These are phyloP conservation scores for Deroplatys truncata DNA, from an alignment of 2,888 invertebrate genomes.

Conservation along the genomic window DNA sequence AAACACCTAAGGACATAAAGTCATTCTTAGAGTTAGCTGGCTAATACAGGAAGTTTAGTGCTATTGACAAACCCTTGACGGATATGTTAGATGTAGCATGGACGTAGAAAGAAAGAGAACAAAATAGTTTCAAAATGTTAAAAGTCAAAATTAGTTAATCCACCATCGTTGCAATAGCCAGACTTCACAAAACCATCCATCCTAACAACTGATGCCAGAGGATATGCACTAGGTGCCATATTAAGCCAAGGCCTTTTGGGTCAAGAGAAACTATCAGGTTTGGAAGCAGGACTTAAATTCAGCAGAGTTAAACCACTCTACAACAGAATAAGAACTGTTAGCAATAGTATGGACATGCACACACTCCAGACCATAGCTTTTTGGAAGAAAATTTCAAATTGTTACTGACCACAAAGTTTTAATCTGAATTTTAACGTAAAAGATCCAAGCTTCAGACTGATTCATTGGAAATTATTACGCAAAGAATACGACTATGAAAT, in stretches of 20 bases:
- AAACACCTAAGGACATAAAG: too few species aligned
- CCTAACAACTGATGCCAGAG: conserved; percentile 3
- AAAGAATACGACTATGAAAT: conserved; percentile 20
- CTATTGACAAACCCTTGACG: neutral
- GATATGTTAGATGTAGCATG: neutral
- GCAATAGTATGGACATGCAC: conserved; percentile 22
- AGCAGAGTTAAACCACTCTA: conserved; percentile 9
- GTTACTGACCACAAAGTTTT: conserved; percentile 20
- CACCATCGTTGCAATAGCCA: too few species aligned
- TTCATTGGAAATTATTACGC: conserved; percentile 17
- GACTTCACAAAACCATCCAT: too few species aligned
- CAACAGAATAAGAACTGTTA: conserved; percentile 22
- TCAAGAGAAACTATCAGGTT: conserved; percentile 22
- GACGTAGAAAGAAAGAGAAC: neutral
- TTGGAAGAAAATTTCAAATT: conserved; percentile 24
- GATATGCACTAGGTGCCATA: conserved; percentile 12
- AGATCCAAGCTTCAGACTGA: conserved; percentile 6
- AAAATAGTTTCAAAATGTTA: too few species aligned
- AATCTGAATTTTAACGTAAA: conserved; percentile 12
- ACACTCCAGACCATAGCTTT: conserved; percentile 23
- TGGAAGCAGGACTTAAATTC: conserved; percentile 19
- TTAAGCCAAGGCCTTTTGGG: conserved; percentile 12
- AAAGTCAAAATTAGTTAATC: too few species aligned
- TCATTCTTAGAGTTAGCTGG: too few species aligned
- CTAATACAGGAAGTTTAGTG: conserved; percentile 13